Conservation (phyloP, 2,113 vertebrate species). For the Acinonyx jubatus region DNA sequence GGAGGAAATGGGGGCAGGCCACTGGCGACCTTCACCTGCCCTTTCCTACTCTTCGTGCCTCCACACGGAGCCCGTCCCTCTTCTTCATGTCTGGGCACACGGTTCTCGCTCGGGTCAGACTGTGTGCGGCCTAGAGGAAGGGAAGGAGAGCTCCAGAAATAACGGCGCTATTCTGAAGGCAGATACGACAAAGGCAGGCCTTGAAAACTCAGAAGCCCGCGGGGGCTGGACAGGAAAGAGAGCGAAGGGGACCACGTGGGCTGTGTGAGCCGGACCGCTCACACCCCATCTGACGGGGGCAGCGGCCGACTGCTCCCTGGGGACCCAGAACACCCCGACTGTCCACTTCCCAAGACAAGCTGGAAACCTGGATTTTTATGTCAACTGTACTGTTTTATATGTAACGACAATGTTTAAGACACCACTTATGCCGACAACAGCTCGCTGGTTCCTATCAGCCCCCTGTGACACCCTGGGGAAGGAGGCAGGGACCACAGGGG, state of each 20-base stretch:
- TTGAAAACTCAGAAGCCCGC: background rate
- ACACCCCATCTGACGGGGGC: fast-evolving
- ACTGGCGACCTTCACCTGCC: fast-evolving
- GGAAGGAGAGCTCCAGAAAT: background rate
- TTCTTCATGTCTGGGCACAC: fast-evolving
- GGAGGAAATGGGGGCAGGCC: no score
- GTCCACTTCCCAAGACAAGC: background rate
- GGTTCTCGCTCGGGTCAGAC: background rate
- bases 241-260: fast-evolving
- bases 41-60: background rate
- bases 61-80: background rate
- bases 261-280: background rate
- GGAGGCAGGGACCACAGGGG: background rate
- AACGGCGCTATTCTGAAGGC: background rate
- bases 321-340: background rate
- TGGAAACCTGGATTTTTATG: background rate
- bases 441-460: background rate
- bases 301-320: background rate
- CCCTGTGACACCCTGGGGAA: background rate
- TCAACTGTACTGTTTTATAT: background rate
- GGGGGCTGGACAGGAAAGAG: background rate
- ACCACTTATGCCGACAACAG: background rate
- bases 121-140: background rate
- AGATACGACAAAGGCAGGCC: fast-evolving
- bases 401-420: background rate